Percentiles rank a stretch among this genome's conserved stretches.
phyloP scores from a whole-genome alignment of 2,797 vertebrate species.

The Capromys pilorides region DNA sequence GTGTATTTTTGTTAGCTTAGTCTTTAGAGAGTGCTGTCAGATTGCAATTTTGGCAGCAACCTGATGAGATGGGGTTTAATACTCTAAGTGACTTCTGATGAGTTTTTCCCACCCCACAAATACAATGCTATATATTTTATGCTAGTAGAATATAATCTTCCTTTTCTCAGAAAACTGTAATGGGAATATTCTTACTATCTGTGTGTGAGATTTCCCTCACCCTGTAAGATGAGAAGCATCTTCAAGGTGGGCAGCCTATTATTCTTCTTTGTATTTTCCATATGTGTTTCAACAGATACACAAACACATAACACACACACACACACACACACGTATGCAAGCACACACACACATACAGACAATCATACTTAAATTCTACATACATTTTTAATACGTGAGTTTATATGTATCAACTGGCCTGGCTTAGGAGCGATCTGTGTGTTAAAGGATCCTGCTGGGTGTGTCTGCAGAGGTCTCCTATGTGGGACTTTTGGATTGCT shows the following conservation, averaged over 20 bases:
- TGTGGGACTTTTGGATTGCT: neutral
- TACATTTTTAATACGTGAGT: neutral
- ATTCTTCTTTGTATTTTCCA: neutral
- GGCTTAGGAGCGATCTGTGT: neutral
- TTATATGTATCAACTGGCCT: neutral
- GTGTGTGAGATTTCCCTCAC: fast-evolving
- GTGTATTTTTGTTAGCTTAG: neutral
- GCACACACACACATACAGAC: neutral
- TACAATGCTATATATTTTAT: neutral
- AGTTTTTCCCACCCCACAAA: neutral
- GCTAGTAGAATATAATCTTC: neutral
- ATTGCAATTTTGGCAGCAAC: neutral
- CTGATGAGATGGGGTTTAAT: neutral
- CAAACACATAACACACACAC: neutral
- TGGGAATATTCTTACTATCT: neutral
- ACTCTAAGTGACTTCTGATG: neutral
- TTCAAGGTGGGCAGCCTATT: neutral
- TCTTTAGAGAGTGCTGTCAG: neutral
- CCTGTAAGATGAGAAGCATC: neutral
- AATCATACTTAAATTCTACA: neutral
- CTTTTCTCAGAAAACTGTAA: neutral
- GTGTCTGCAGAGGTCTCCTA: too few relatives aligned
- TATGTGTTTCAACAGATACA: neutral
- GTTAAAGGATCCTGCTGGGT: neutral
- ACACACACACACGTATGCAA: too few relatives aligned